Evolutionary conservation across 2,113 vertebrate genomes (phyloP).

Genomic region (Macquaria australasica): DNA sequence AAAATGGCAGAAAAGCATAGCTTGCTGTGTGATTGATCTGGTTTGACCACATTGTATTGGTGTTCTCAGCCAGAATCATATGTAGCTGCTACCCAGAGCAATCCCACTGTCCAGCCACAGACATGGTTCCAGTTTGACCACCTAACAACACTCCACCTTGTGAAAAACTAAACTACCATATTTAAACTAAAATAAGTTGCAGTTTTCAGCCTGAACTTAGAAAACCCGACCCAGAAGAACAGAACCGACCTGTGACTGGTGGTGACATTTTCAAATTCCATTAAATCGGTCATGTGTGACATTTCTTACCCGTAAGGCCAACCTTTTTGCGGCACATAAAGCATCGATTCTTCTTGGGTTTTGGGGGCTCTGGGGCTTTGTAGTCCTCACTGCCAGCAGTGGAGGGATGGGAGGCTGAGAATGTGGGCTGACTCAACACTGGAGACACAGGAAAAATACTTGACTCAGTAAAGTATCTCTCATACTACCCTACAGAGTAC

Average conservation of each 20-base stretch:
- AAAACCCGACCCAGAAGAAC: not conserved
- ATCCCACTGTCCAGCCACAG: not conserved
- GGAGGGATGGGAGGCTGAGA: slow-evolving; percentile 56
- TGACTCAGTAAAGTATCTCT: not conserved
- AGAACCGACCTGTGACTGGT: not conserved
- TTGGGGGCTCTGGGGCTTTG: slow-evolving; percentile 76
- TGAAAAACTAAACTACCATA: not conserved
- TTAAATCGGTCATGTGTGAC: accelerated
- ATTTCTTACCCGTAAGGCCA: slow-evolving; percentile 88
- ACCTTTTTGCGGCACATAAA: slow-evolving; percentile 91
- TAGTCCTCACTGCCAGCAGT: slow-evolving; percentile 75
- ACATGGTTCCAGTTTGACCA: not conserved
- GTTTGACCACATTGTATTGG: not conserved
- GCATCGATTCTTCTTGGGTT: slow-evolving; percentile 90
- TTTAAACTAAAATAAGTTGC: not conserved
- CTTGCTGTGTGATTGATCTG: not conserved
- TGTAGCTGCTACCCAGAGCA: not conserved
- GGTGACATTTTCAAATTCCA: not conserved
- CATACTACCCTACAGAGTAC: too few species aligned
- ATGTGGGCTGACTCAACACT: slow-evolving; percentile 78
- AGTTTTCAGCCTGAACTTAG: not conserved
- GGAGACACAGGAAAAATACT: not conserved
- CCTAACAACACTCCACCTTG: too few species aligned
- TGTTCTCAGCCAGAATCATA: not conserved
- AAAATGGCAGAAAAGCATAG: not conserved